A percentile compares a stretch with the other conserved stretches of the same genome.
These are phyloP conservation scores for Tor tambroides DNA, from an alignment of 2,113 vertebrate species.

Conservation along the genomic window DNA sequence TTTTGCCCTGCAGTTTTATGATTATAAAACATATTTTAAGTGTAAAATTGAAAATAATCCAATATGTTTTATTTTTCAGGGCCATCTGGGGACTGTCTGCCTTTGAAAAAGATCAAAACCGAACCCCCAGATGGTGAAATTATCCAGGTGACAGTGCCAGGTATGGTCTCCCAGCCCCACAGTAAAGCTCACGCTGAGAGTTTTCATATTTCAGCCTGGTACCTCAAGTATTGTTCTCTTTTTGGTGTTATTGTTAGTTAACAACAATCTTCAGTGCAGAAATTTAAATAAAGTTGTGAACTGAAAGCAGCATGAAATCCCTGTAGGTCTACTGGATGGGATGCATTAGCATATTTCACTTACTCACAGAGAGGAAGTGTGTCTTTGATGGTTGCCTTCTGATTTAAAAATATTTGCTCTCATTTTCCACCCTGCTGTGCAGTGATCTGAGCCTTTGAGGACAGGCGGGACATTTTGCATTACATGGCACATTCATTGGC, in stretches of 20 bases:
- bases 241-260: not conserved
- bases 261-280: not conserved
- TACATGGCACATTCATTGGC: not conserved
- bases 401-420: slow-evolving; percentile 29
- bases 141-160: slow-evolving; percentile 93
- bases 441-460: slow-evolving; percentile 19
- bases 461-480: not conserved
- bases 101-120: slow-evolving; percentile 90
- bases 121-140: slow-evolving; percentile 94
- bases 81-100: slow-evolving; percentile 86
- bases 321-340: slow-evolving; percentile 6
- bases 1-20: not conserved
- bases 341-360: slow-evolving; percentile 14
- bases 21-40: not conserved
- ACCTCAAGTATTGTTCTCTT: not conserved
- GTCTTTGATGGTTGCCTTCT: slow-evolving; percentile 16
- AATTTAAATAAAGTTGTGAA: not conserved
- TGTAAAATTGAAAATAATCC: slow-evolving; percentile 13
- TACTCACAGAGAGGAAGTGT: slow-evolving; percentile 14
- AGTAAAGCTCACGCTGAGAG: not conserved
- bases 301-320: not conserved
- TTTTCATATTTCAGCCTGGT: not conserved
- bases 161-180: slow-evolving; percentile 70
- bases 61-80: slow-evolving; percentile 71
- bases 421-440: slow-evolving; percentile 16